A percentile compares a stretch with the other conserved stretches of the same genome.
phyloP scores from a whole-genome alignment of 2,113 vertebrate species.

The Fulica atra region DNA sequence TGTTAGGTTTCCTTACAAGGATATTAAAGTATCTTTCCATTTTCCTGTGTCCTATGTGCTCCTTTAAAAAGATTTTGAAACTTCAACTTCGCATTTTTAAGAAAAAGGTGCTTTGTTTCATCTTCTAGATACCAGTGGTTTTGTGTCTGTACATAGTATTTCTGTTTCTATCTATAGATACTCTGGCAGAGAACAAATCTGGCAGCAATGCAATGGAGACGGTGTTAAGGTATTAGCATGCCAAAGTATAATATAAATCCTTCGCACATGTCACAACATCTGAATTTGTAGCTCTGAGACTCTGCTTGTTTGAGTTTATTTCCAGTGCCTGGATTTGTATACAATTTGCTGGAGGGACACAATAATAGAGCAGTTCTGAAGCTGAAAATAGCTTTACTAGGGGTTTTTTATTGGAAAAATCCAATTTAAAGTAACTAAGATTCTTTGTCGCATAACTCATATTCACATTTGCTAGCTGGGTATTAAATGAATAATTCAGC shows the following conservation, averaged over 20 bases:
- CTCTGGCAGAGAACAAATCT: not conserved
- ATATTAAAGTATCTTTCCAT: not conserved
- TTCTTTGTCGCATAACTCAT: not conserved
- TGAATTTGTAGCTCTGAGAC: not conserved
- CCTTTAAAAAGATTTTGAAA: not conserved
- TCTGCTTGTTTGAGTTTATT: not conserved
- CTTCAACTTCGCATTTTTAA: not conserved
- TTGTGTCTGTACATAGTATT: not conserved
- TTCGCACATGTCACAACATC: not conserved
- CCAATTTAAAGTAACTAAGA: not conserved
- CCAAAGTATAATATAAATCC: not conserved
- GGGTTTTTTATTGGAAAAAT: not conserved
- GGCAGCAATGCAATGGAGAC: not conserved
- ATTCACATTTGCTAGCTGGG: not conserved
- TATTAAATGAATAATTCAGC: not conserved
- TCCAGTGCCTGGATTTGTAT: not conserved
- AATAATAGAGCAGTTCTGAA: not conserved
- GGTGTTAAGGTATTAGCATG: not conserved
- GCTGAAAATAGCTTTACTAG: not conserved
- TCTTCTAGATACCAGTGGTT: not conserved
- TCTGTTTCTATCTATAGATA: not conserved
- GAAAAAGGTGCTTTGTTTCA: not conserved
- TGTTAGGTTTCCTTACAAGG: not conserved
- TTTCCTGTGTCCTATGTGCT: not conserved
- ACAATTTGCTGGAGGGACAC: not conserved